Evolutionary conservation across 2,113 vertebrate species (phyloP), one percentile per base, ranked within the genome.

Genomic region (Triplophysa dalaica): DNA sequence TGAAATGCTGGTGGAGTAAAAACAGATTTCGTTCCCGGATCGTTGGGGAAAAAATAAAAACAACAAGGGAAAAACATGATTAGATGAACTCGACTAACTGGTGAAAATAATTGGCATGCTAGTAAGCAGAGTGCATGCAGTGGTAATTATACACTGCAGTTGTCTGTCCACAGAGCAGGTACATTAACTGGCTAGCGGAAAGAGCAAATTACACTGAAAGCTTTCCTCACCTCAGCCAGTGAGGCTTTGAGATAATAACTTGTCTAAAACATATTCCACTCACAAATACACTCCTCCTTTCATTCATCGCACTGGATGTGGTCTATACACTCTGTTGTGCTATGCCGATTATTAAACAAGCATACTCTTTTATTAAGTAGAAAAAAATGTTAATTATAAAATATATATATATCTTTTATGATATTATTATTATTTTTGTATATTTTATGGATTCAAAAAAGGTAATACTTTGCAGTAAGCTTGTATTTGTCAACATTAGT

Each of bases 61-160:
- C 73, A 76, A 76, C 43, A 64, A 38, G 38, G 7, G 62, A 81
- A 70, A 67, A 70, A 60, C 74, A 84, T 43, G 82, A 77, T 75
- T 75, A 81, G 66, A 85, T 78, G 60, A 80, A 80, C 88, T 87
- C 87, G 88, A 92, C 88, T 92, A 91, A 92, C 84, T 77, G 82
- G 78, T 83, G 81, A 82, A 84, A 85, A 81, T 88, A 87, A 91
- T 88, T 85, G 85, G 86, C 74, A 84, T 78, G 52, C 81, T 87
- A 83, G 86, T 86, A 80, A 74, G 54, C 65, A 60, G 56, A 87
- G 86, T 41, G 83, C 87, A 86, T 86, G 82, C 78, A 81, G 87
- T 81, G 84, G 84, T 86, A 90, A 89, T 89, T 91, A 87, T 86
- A 86, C 88, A 87, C 83, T 82, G 82, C 82, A 78, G 73, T 65